Base-by-base conservation (phyloP, 2,113 vertebrate genomes). In the Dasyprocta punctata region DNA sequence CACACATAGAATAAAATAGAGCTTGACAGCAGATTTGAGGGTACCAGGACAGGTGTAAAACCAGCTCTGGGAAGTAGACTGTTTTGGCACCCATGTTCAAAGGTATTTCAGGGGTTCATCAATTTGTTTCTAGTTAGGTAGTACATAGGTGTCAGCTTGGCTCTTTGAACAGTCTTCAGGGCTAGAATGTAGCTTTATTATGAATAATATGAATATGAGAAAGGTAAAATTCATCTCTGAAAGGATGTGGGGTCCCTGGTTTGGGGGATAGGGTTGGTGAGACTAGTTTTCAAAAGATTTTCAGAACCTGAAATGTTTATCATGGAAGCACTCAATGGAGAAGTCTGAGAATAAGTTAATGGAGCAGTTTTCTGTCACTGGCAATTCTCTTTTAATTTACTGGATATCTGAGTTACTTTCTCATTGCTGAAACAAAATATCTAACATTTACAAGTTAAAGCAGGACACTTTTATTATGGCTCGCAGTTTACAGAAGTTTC, bases 1-100 rank as follows among this genome's bases (percentile, higher is more conserved):
- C 88, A 77, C 96, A 85, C 22, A 4, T 44, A 4, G 26, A 97
- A 95, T 90, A 73, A 97, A 96, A 97, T 85, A 13, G 87, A 93
- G n/a, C 28, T 38, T 97, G 96, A 98, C 91, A 89, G 84, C 44
- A 86, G 10, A 41, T 95, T 95, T 84, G 60, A 75, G 60, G 69
- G 69, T 63, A 47, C 65, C 30, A 33, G 36, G 33, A 67, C 49
- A 88, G 83, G 85, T 58, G 13, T 41, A 65, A 88, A 96, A 92
- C 41, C 77, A 47, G 8, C 58, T 78, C 41, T 36, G 41, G 36
- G 38, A 92, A 92, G 54, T 3, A 82, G 41, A 16, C 60, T 83
- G 28, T 36, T 7, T 58, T 67, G 30, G 24, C 30, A 17, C 17
- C 26, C 13, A 1, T 56, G 96, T 94, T 95, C 89, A 85, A 95